These are phyloP conservation scores for Phrynocephalus guinanensis DNA, from an alignment of 2,797 vertebrate species.

Conservation along the genomic window DNA sequence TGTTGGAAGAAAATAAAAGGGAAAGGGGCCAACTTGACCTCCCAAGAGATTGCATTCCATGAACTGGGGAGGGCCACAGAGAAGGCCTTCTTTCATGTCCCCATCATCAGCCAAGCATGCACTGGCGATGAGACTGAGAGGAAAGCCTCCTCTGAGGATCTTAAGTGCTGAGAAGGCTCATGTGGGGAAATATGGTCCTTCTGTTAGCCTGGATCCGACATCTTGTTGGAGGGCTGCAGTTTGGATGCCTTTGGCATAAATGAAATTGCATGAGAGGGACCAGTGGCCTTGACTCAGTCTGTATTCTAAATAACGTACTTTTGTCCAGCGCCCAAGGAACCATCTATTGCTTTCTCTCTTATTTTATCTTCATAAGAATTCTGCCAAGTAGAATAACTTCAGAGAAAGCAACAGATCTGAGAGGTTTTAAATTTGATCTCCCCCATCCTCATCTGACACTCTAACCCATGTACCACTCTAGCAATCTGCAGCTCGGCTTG, in stretches of 20 bases:
- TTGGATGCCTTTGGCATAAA: background rate
- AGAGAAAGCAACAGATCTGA: background rate
- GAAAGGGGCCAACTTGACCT: no score
- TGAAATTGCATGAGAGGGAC: background rate
- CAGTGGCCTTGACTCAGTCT: background rate
- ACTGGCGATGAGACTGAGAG: no score
- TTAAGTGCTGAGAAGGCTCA: no score
- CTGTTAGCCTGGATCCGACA: no score
- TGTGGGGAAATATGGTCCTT: no score
- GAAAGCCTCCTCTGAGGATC: no score
- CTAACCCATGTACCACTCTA: background rate
- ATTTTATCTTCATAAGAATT: conserved; percentile 7
- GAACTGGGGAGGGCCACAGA: no score
- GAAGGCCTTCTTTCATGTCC: no score
- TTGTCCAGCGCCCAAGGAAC: background rate
- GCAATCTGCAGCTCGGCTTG: background rate
- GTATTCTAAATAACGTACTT: background rate
- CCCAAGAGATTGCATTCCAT: no score
- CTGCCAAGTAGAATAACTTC: background rate
- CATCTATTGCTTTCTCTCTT: background rate
- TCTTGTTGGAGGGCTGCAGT: no score
- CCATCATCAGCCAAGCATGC: no score
- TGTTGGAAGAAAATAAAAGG: no score
- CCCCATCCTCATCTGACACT: background rate
- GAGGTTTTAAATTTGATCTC: background rate